Evolutionary conservation across 2,113 vertebrate species (phyloP).

Genomic region (Cyrtonyx montezumae): DNA sequence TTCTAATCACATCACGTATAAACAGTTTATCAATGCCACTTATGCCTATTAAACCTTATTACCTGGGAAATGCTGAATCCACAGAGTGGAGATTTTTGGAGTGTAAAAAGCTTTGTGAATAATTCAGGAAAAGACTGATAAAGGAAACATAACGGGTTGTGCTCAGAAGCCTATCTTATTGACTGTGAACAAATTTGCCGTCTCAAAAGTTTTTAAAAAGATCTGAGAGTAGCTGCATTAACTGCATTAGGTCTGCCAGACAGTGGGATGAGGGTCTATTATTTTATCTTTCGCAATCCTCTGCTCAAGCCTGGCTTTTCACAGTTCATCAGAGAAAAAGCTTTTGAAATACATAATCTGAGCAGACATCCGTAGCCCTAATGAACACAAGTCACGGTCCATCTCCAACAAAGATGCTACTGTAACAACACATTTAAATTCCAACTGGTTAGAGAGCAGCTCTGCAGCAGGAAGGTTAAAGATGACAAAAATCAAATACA

Average conservation of each 20-base stretch:
- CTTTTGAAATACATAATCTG: conserved; percentile 47
- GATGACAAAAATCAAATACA: background rate
- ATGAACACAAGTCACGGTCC: conserved; percentile 12
- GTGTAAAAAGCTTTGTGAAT: conserved; percentile 55
- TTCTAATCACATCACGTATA: background rate
- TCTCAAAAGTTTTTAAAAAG: conserved; percentile 47
- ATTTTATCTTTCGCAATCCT: conserved; percentile 18
- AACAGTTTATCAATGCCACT: conserved; percentile 30
- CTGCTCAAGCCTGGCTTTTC: conserved; percentile 32
- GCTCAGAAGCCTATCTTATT: conserved; percentile 34
- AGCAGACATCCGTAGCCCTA: conserved; percentile 57
- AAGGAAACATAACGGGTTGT: background rate
- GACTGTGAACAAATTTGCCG: conserved; percentile 41
- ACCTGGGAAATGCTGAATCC: conserved; percentile 31
- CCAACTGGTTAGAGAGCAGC: conserved; percentile 32
- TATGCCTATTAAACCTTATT: conserved; percentile 37
- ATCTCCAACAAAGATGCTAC: conserved; percentile 24
- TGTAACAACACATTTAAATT: conserved; percentile 34
- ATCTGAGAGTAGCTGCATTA: background rate
- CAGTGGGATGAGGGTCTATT: background rate
- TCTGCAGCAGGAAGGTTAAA: conserved; percentile 32
- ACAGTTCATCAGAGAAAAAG: conserved; percentile 34
- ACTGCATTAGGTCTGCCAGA: background rate
- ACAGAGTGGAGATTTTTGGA: conserved; percentile 10
- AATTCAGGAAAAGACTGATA: conserved; percentile 59